Base-by-base conservation (phyloP, 2,888 invertebrate genomes). In the Synanthedon vespiformis region DNA sequence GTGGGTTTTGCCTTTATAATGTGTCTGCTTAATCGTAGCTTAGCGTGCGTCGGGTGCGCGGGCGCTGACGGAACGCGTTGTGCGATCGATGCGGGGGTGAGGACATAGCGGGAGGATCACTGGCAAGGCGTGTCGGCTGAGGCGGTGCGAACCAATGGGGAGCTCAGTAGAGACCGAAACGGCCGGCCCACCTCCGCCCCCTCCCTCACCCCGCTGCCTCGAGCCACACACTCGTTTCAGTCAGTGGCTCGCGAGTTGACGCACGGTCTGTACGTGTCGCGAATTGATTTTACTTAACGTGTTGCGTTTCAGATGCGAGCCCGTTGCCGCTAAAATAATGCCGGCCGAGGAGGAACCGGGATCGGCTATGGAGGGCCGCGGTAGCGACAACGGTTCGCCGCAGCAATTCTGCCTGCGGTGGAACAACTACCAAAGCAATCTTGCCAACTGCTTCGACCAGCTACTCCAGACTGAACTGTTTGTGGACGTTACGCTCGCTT, bases 391-490 rank as follows among this genome's bases (percentile, higher is more conserved):
- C 63, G 81, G 77, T 64, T 92, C 93, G 72, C 94, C 95, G 88
- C 95, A 95, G 89, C 95, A 95, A 78, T 96, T 95, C 85, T 96
- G 95, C 80, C 89, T 96, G 69, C 91, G 95, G 59, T 96, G 96
- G 96, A 96, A 96, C 89, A 96, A 96, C 83, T 96, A 96, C 82
- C 95, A 95, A 80, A 92, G 92, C 66, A 96, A 96, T 78, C 83
- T 96, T 68, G 94, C 95, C 65, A 94, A 92, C 88, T 93, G 94
- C 68, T 94, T 96, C 89, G 95, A 95, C 77, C 95, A 95, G 81
- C 90, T 96, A 61, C 89, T 96, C 60, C 95, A 95, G 81, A 94
- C 92, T 73, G 95, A 96, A 83, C 93, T 93, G 57, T 95, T 96
- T 84, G 96, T 96, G 61, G 96, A 96, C 80, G 96, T 96, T 59